A percentile compares a stretch with the other conserved stretches of the same genome.
Evolutionary conservation across 2,113 vertebrate species (phyloP).

Genomic region (Barbus barbus): DNA sequence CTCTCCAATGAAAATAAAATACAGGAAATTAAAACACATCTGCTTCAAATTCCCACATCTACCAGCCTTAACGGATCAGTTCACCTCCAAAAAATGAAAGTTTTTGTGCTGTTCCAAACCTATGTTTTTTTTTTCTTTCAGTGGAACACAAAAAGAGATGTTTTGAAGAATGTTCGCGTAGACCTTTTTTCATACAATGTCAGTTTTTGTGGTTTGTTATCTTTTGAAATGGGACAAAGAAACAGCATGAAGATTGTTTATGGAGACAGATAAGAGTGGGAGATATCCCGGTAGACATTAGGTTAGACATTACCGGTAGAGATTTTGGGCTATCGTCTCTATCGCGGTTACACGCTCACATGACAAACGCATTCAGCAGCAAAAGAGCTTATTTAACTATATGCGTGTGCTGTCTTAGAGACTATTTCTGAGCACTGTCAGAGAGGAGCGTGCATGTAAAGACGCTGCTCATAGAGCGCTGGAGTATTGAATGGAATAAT

Average conservation of each 20-base stretch:
- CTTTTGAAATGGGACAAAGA: background rate
- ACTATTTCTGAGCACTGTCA: too few species aligned
- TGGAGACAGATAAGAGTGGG: too few species aligned
- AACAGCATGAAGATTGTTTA: background rate
- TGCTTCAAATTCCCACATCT: constrained; percentile 29
- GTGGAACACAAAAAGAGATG: background rate
- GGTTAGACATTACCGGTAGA: too few species aligned
- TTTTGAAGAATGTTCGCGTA: background rate
- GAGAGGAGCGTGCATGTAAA: too few species aligned
- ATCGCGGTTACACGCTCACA: too few species aligned
- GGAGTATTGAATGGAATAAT: too few species aligned
- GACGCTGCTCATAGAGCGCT: too few species aligned
- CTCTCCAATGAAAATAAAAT: constrained; percentile 22
- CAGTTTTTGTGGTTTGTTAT: background rate
- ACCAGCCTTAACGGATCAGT: background rate
- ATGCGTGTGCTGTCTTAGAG: too few species aligned
- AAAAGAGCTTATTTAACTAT: too few species aligned
- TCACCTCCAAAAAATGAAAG: background rate
- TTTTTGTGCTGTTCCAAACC: background rate
- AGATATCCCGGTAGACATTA: too few species aligned
- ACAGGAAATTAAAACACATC: constrained; percentile 17
- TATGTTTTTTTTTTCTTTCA: background rate
- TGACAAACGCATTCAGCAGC: too few species aligned
- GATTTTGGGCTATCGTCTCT: too few species aligned
- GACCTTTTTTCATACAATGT: background rate